Base-by-base conservation (phyloP, 2,113 vertebrate species). In the Vulpes ferrilata region DNA sequence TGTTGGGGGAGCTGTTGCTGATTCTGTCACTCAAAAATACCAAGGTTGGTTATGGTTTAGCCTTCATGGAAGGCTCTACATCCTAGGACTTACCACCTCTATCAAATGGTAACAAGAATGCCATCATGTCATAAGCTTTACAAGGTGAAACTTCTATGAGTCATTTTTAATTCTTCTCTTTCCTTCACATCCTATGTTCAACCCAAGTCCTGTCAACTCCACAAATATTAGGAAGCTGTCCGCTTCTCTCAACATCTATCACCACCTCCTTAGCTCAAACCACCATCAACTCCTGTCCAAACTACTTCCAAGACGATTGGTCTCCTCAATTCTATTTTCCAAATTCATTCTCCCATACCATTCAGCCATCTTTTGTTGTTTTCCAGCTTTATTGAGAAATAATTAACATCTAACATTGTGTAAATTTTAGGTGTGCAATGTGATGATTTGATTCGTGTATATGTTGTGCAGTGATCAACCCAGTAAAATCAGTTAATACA, bases 341-440 rank as follows among this genome's bases (percentile, higher is more conserved):
- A 96, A 95, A 94, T 38, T 35, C 53, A 74, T 93, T 74, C n/a
- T 81, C 20, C 32, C 69, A 94, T n/a, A 84, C 35, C 60, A 90
- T n/a, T 69, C 35, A 65, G 30, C 25, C 22, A 83, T 22, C 20
- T 38, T 71, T 83, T 80, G 55, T 35, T 78, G 59, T 23, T 76
- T 79, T 62, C 32, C 43, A 74, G 57, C 55, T 89, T 94, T 89
- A 55, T 19, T 53, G 25, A 94, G 43, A 74, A 73, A 64, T 12
- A 53, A 89, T 7, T 64, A 53, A 82, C 67, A 88, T 32, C 71
- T 0, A 53, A 88, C 30, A 74, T 32, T 32, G 19, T 94, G 19
- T 74, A 80, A 80, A 65, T 53, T 89, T 89, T 74, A 89, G 65
- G 43, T 43, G 19, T 82, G 88, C 25, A 80, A 71, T 4, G 13